A percentile compares a stretch with the other conserved stretches of the same genome.
Evolutionary conservation across 2,888 invertebrate species (phyloP).

Genomic region (Ceriagrion tenellum): DNA sequence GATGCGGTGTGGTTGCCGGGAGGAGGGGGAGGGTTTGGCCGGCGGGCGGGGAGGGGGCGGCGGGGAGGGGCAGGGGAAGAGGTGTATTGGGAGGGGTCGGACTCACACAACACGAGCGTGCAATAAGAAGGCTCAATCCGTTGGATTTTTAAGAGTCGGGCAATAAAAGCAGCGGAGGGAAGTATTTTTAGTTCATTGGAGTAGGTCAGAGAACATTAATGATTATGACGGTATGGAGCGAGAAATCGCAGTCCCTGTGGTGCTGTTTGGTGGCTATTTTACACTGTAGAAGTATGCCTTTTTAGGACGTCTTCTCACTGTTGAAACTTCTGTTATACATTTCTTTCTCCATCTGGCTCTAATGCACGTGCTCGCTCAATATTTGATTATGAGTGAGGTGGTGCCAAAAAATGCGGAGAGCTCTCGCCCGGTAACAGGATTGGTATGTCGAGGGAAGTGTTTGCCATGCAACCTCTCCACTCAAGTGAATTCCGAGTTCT

Average conservation of each 20-base stretch:
- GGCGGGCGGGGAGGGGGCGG: background rate
- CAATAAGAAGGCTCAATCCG: background rate
- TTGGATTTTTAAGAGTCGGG: conserved; percentile 37
- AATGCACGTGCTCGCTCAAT: background rate
- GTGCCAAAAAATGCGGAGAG: background rate
- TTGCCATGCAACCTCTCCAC: too few relatives aligned
- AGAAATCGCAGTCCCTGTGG: background rate
- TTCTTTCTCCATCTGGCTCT: background rate
- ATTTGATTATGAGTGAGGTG: background rate
- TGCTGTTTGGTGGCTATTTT: background rate
- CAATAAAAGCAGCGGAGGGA: conserved; percentile 40
- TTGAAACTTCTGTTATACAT: background rate
- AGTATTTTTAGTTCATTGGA: conserved; percentile 38
- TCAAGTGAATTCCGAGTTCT: too few relatives aligned
- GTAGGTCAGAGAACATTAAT: conserved; percentile 42
- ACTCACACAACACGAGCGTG: background rate
- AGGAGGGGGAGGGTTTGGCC: background rate
- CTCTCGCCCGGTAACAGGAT: background rate
- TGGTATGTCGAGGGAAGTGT: background rate
- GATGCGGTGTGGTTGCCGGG: background rate
- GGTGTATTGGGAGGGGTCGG: background rate
- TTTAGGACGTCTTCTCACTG: background rate
- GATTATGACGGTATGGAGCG: background rate
- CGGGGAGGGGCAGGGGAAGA: background rate
- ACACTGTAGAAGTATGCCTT: background rate